Conservation (phyloP, 2,797 vertebrate species). For the Simalia tracyae region DNA sequence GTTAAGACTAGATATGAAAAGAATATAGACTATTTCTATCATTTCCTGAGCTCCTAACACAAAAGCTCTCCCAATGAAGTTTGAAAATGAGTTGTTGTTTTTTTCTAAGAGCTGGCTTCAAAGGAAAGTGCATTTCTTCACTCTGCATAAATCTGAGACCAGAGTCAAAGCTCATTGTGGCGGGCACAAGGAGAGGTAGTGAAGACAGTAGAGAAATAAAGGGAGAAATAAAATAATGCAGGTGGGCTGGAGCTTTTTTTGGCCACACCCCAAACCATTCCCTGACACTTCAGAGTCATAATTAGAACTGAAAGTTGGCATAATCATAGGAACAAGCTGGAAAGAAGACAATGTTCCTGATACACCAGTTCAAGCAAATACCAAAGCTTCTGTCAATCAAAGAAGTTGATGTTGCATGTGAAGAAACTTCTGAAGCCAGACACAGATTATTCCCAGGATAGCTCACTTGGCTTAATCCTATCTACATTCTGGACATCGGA, state of each 20-base stretch:
- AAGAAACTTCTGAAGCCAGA: background rate
- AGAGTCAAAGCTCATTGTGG: background rate
- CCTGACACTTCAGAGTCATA: background rate
- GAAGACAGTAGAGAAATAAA: background rate
- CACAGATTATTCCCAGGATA: background rate
- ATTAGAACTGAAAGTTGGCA: background rate
- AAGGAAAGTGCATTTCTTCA: constrained; percentile 26
- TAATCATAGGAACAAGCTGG: background rate
- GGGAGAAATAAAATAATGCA: too few species aligned
- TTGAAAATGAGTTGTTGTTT: constrained; percentile 35
- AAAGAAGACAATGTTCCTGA: background rate
- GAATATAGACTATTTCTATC: background rate
- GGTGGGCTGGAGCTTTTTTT: background rate
- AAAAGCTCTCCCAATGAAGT: constrained; percentile 6
- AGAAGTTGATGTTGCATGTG: too few species aligned
- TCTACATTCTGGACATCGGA: background rate
- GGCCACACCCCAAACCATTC: background rate
- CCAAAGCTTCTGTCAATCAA: background rate
- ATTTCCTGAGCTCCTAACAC: constrained; percentile 19
- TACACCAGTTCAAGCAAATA: background rate
- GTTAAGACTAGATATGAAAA: constrained; percentile 4
- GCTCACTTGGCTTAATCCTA: background rate
- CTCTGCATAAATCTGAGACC: background rate
- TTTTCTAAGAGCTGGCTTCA: constrained; percentile 31
- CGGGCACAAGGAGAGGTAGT: background rate